Evolutionary conservation across 2,888 invertebrate genomes (phyloP), one percentile per base, ranked within the genome.

Genomic region (Drosophila ochracea): DNA sequence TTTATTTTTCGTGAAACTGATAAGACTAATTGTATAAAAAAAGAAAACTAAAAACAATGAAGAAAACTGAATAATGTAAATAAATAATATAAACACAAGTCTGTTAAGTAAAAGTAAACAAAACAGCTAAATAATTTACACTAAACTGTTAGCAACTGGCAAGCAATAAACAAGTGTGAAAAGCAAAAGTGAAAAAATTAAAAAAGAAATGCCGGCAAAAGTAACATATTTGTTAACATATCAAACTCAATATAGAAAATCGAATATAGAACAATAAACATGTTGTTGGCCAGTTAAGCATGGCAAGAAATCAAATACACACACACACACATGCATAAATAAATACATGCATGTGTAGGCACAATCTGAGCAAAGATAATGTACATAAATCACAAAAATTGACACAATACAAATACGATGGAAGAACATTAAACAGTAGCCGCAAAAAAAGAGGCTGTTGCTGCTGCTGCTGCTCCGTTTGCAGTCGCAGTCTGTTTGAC

Each of bases 381-480:
- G 25, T 47, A 31, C 68, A 83, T 78, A 83, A 83, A 83, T 78
- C 72, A 84, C 53, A 68, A 25, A 74, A 66, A 73, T 67, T 73
- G 78, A 39, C 74, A 82, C 58, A 61, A 54, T 39, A 61, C 61
- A 73, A 73, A 62, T 54, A 21, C 21, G 54, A 69, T 75, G 30
- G 52, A 52, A 53, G 57, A 49, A 59, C 50, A 69, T 37, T 75
- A 59, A 67, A 79, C 78, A 78, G 78, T 63, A 78, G 78, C 78
- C 47, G 33, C 54, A 10, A 47, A 49, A 47, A 54, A 25, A 11
- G 53, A 41, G 49, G 47, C 71, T 33, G 64, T 53, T 11, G 21
- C 55, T 62, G 9, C 58, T 10, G 21, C 55, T 62, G 61, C 68
- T 25, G 55, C 54, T 47, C 30, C 39, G 28, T 58, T 58, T 31